Percentiles rank a stretch among this genome's conserved stretches.
Conservation (phyloP, 30 jellyfish, hydroid and myxozoan genomes). For the Turritopsis dohrnii region DNA sequence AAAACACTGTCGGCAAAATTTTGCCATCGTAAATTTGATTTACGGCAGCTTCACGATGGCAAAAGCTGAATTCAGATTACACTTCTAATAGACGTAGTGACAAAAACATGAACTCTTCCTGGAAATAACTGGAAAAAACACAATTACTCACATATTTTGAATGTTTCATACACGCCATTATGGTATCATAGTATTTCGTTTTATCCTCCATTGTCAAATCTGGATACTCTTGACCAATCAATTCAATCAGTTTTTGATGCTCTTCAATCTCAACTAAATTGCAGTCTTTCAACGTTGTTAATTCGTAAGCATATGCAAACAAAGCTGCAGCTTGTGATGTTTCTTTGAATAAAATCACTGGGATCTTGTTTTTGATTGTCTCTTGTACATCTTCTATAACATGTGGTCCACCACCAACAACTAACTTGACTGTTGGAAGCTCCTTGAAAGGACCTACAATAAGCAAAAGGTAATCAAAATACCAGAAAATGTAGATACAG, state of each 20-base stretch:
- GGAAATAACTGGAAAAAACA: background rate
- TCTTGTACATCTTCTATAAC: background rate
- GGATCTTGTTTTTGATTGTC: background rate
- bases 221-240: slow-evolving; percentile 14
- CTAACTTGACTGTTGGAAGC: background rate
- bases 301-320: background rate
- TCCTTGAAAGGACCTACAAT: background rate
- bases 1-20: no score
- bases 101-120: background rate
- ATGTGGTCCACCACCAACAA: slow-evolving; percentile 3
- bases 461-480: no score
- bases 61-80: no score
- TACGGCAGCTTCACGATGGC: no score
- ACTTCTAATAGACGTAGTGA: no score
- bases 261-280: slow-evolving; percentile 10
- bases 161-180: slow-evolving; percentile 4
- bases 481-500: no score
- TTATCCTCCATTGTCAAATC: background rate
- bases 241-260: slow-evolving; percentile 4
- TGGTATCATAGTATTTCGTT: background rate
- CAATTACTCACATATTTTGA: background rate
- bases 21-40: no score
- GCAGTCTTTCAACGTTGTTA: background rate
- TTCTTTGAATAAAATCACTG: slow-evolving; percentile 3
- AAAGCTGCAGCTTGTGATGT: slow-evolving; percentile 17